Percentiles rank a stretch among this genome's conserved stretches.
These are phyloP conservation scores for Conus ventricosus DNA, from an alignment of 1,140 invertebrate species.

Conservation along the genomic window DNA sequence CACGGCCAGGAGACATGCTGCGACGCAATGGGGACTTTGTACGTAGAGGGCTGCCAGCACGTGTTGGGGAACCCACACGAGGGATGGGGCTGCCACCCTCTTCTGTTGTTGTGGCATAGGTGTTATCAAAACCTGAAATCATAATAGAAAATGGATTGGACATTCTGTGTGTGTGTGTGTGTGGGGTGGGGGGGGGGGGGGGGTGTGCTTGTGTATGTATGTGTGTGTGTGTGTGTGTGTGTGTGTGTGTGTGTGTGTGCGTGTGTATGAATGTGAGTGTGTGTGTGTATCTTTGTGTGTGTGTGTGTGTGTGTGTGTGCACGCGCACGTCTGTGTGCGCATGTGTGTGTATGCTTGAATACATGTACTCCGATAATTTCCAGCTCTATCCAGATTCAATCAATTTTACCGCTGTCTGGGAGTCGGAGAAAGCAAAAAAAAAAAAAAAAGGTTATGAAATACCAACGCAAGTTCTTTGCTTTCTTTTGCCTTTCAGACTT, in stretches of 20 bases:
- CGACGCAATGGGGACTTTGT: conserved; percentile 43
- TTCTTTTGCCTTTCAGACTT: no score
- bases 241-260: neutral
- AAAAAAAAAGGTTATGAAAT: no score
- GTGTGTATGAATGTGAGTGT: neutral
- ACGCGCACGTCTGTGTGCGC: no score
- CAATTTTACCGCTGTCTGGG: no score
- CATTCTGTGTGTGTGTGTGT: no score
- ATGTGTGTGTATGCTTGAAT: no score
- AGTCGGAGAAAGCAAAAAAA: no score
- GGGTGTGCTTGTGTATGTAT: neutral
- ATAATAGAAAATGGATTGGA: conserved; percentile 14
- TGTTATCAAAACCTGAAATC: conserved; percentile 72
- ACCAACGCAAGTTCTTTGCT: no score
- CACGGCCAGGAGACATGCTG: conserved; percentile 55
- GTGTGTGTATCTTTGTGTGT: no score
- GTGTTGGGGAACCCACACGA: conserved; percentile 70
- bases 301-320: neutral
- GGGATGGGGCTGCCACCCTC: conserved; percentile 72
- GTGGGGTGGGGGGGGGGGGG: neutral
- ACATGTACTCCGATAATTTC: no score
- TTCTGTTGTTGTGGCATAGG: conserved; percentile 73
- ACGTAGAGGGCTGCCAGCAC: conserved; percentile 61
- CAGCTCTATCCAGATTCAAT: no score
- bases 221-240: neutral